A percentile compares a stretch with the other conserved stretches of the same genome.
Evolutionary conservation across 2,888 invertebrate genomes (phyloP).

Genomic region (Trachelus iudaicus): DNA sequence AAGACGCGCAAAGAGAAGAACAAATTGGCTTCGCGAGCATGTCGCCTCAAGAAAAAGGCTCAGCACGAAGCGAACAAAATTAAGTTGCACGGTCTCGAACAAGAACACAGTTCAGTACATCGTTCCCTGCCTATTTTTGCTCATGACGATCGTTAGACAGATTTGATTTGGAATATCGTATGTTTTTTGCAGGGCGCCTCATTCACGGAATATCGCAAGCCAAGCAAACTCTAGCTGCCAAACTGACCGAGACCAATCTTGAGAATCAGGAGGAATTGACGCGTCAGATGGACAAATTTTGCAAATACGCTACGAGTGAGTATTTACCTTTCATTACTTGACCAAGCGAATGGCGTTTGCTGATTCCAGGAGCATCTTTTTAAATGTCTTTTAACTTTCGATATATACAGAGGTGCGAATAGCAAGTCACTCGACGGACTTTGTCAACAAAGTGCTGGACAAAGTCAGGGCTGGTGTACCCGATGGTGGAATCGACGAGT

Average conservation of each 20-base stretch:
- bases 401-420: constrained; percentile 80
- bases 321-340: constrained; percentile 27
- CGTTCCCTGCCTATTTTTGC: constrained; percentile 1
- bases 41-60: constrained; percentile 97
- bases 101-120: constrained; percentile 83
- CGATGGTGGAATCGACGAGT: constrained; percentile 81
- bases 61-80: constrained; percentile 99
- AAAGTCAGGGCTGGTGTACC: constrained; percentile 84
- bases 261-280: constrained; percentile 75
- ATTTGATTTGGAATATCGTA: constrained; percentile 3
- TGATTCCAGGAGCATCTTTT: not conserved
- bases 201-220: constrained; percentile 81
- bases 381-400: constrained; percentile 8
- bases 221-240: constrained; percentile 78
- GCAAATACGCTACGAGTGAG: constrained; percentile 79
- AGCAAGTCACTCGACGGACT: constrained; percentile 92
- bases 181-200: constrained; percentile 75
- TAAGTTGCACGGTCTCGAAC: constrained; percentile 91
- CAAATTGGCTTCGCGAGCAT: constrained; percentile 95
- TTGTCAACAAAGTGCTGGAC: constrained; percentile 91
- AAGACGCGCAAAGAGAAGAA: constrained; percentile 98
- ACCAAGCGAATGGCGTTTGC: not conserved
- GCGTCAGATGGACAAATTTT: constrained; percentile 77
- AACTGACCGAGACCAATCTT: constrained; percentile 71
- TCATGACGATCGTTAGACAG: not conserved